Percentiles rank a stretch among this genome's conserved stretches.
These are phyloP conservation scores for Epizoanthus scotinus DNA, from an alignment of 92 coral and sea anemone species.

Conservation along the genomic window DNA sequence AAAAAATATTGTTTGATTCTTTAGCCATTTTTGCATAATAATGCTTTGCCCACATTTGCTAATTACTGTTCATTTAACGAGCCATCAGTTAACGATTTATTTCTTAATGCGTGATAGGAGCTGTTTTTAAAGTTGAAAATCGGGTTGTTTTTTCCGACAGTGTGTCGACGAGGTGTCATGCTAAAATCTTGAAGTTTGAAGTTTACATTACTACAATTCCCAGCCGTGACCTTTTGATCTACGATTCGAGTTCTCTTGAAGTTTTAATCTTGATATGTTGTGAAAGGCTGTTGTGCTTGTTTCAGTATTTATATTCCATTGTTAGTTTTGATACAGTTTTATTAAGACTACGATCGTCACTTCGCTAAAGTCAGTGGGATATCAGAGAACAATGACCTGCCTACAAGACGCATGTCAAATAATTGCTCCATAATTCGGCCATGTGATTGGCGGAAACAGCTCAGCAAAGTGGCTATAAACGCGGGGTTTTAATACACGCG, in stretches of 20 bases:
- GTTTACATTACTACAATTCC: constrained; percentile 6
- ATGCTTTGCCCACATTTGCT: constrained; percentile 37
- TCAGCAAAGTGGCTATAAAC: constrained; percentile 93
- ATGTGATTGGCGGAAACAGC: constrained; percentile 72
- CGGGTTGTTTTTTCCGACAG: constrained; percentile 32
- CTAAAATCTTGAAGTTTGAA: constrained; percentile 31
- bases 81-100: constrained; percentile 55
- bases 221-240: constrained; percentile 37
- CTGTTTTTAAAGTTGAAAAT: constrained; percentile 41
- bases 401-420: constrained; percentile 56
- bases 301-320: constrained; percentile 44
- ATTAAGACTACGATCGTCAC: constrained; percentile 62
- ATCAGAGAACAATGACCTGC: constrained; percentile 55
- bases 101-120: constrained; percentile 46
- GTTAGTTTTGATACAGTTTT: constrained; percentile 68
- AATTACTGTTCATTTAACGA: constrained; percentile 74
- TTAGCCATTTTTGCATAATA: constrained; percentile 49
- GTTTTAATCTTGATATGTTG: constrained; percentile 23
- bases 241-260: constrained; percentile 9
- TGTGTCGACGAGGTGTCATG: constrained; percentile 17
- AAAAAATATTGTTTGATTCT: constrained; percentile 46
- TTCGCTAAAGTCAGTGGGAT: constrained; percentile 78
- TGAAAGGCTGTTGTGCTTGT: constrained; percentile 42
- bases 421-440: constrained; percentile 61
- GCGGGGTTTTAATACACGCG: constrained; percentile 67